A percentile compares a stretch with the other conserved stretches of the same genome.
Conservation (phyloP, 2,888 invertebrate genomes). For the Rhogogaster chlorosoma region DNA sequence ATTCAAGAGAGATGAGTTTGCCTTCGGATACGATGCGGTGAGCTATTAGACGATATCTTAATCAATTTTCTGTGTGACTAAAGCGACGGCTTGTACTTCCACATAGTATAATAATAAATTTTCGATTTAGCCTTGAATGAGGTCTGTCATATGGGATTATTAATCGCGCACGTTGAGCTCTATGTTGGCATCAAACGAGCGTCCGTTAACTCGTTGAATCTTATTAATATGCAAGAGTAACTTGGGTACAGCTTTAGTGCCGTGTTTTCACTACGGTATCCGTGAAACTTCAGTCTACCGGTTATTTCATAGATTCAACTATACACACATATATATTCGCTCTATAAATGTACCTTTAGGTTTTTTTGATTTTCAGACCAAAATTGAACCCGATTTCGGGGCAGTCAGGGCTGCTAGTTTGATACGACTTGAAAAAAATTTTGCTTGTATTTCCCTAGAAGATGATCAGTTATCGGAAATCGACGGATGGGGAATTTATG, state of each 20-base stretch:
- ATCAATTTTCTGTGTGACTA: not conserved
- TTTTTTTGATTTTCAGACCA: not conserved
- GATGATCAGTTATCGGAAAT: not conserved
- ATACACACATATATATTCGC: not conserved
- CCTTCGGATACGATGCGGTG: not conserved
- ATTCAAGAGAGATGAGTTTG: too few species aligned
- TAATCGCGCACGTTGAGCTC: conserved; percentile 3
- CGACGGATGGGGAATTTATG: not conserved
- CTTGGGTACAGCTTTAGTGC: not conserved
- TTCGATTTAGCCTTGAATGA: conserved; percentile 1
- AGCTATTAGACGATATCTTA: not conserved
- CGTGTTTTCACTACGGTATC: not conserved
- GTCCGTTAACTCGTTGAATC: conserved; percentile 6
- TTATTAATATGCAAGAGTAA: conserved; percentile 5
- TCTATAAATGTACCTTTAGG: not conserved
- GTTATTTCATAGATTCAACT: not conserved
- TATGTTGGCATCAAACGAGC: conserved; percentile 19
- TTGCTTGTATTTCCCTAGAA: not conserved
- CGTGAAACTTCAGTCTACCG: not conserved
- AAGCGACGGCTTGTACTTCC: not conserved
- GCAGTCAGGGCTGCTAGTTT: not conserved
- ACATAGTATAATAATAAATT: conserved; percentile 11
- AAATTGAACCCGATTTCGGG: not conserved
- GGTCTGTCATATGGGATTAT: conserved; percentile 21
- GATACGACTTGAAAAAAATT: not conserved